Evolutionary conservation across 1,140 invertebrate species (phyloP), one percentile per base, ranked within the genome.

Genomic region (Vanessa tameamea): DNA sequence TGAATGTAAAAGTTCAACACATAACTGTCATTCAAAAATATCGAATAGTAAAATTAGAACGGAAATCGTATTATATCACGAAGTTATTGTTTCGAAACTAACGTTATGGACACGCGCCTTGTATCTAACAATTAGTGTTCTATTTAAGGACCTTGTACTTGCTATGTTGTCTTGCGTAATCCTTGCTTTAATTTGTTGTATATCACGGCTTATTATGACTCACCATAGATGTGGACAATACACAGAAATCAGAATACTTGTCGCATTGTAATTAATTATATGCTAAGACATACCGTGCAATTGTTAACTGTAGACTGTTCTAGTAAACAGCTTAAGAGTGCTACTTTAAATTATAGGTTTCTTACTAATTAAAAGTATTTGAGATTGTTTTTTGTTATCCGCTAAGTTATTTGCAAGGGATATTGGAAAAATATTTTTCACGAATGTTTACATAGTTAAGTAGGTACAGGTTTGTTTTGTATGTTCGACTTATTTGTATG

Each of bases 121-220:
- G 69, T 73, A 51, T 71, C 55, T 61, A 16, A 67, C 64, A 76
- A 78, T 75, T 72, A 69, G 53, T 73, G 76, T 31, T 48, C 75
- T 72, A 72, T 78, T 70, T 76, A 76, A 64, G 79, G 77, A 75
- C 75, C 70, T 79, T 75, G 73, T 81, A 77, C 73, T 67, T 77
- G 66, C 26, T 50, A 20, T 3, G 64, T 74, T 75, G 63, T 75
- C 63, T 73, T 73, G 67, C 73, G 77, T 78, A 76, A 76, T 76
- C 64, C 48, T 47, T 72, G 61, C 37, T 47, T 78, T 65, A 75
- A 69, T 72, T 68, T 70, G 73, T 75, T 20, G 51, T 20, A 61
- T 16, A 64, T 47, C 65, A 72, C 70, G 43, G 66, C 64, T 76
- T n/a, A 64, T 63, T 53, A 65, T 78, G 73, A 78, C 50, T 78